Base-by-base conservation (phyloP, 2,888 invertebrate genomes). In the Lagria hirta region DNA sequence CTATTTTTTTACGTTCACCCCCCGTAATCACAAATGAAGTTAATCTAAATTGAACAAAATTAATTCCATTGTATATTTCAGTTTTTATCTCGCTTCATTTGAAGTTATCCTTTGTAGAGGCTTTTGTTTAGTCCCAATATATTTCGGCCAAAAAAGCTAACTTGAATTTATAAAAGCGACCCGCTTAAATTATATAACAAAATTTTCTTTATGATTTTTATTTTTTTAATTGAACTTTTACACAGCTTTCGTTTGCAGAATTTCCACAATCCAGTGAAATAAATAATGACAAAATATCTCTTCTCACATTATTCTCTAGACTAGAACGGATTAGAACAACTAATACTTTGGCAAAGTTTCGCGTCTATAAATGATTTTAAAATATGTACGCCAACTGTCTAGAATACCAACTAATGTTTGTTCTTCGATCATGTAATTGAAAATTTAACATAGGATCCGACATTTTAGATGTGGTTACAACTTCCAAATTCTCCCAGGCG, bases 11-110 rank as follows among this genome's bases (percentile, higher is more conserved):
- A 16, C 29, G 18, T 17, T 26, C 29, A 27, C 62, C 60, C 37
- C 38, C 51, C 47, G 63, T 64, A 67, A 69, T 70, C 68, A 64
- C 64, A 65, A 67, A 65, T 68, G 63, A 66, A 69, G 67, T 70
- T 72, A 69, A 71, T 71, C 68, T 64, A 65, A 69, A 71, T 71
- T 69, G 69, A 66, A 68, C 62, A 62, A 69, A 70, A 70, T 71
- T 71, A 69, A 71, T 69, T 70, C 67, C 65, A 69, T 71, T 69
- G 68, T 66, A 56, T 60, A 54, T 57, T 61, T 55, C 54, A 43
- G 51, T 48, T 50, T 54, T 50, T 45, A 38, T 55, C 52, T 51
- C 56, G 45, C 49, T 57, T 36, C 44, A 44, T 45, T 52, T 44
- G 36, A 48, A 43, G 36, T 47, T 43, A 41, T 40, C 42, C 47